These are phyloP conservation scores for Aurelia aurita DNA, from an alignment of 30 jellyfish, hydroid and myxozoan species.

Conservation along the genomic window DNA sequence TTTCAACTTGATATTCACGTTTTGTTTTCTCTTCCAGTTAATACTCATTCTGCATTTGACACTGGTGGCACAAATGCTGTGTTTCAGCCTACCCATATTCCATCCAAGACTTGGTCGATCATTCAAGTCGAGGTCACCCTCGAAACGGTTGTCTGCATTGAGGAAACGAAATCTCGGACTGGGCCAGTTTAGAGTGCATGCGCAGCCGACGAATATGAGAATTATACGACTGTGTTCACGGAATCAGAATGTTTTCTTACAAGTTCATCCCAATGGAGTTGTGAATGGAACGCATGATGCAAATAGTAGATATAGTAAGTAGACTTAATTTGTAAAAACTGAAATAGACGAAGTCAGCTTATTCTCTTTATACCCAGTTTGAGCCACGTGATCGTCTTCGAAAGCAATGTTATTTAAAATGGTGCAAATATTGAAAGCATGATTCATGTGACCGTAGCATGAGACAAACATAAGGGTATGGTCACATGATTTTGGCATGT, in stretches of 20 bases:
- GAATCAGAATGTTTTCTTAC: conserved; percentile 57
- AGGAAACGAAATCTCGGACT: neutral
- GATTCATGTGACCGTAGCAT: no score
- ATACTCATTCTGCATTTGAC: conserved; percentile 31
- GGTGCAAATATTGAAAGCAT: no score
- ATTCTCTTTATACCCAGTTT: no score
- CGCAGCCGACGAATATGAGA: conserved; percentile 59
- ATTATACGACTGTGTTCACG: conserved; percentile 51
- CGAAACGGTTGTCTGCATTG: neutral
- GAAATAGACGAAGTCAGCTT: no score
- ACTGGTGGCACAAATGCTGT: conserved; percentile 21
- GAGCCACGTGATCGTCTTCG: no score
- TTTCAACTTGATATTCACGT: neutral
- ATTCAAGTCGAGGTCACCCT: conserved; percentile 11
- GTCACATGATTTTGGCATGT: no score
- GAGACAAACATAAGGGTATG: no score
- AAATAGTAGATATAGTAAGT: conserved; percentile 61
- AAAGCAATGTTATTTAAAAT: no score
- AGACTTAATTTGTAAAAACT: no score
- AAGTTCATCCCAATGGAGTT: conserved; percentile 59
- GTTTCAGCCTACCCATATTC: conserved; percentile 45
- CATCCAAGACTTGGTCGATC: conserved; percentile 32
- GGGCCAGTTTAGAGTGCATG: conserved; percentile 24
- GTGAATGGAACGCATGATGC: conserved; percentile 70
- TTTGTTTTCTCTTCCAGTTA: conserved; percentile 14